These are phyloP conservation scores for Pseudomyrmex cubaensis DNA, from an alignment of 1,140 invertebrate genomes.

Conservation along the genomic window DNA sequence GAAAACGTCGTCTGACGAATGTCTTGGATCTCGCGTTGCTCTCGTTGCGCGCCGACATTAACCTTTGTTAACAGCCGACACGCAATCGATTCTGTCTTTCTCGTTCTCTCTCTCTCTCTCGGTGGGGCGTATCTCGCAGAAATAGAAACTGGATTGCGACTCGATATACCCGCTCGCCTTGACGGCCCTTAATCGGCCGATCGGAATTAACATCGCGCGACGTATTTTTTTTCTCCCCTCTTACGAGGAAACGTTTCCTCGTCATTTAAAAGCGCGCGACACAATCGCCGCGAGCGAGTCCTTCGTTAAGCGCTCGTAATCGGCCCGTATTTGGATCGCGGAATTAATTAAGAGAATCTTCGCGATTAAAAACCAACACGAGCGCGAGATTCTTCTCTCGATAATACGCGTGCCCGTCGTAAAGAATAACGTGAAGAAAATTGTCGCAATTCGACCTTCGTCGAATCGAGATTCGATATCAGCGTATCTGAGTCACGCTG, in stretches of 20 bases:
- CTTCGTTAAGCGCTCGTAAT: background rate
- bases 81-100: constrained; percentile 19
- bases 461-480: background rate
- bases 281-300: background rate
- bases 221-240: constrained; percentile 40
- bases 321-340: background rate
- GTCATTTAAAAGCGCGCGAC: constrained; percentile 4
- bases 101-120: constrained; percentile 23
- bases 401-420: background rate
- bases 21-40: constrained; percentile 57
- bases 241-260: constrained; percentile 30
- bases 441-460: background rate
- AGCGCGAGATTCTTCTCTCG: background rate
- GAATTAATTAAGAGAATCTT: background rate
- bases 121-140: constrained; percentile 45
- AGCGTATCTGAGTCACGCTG: background rate
- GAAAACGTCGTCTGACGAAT: constrained; percentile 4
- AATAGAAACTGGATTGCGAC: constrained; percentile 68
- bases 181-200: constrained; percentile 40
- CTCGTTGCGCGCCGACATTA: constrained; percentile 67
- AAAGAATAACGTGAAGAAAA: background rate
- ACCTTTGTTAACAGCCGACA: constrained; percentile 61
- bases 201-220: constrained; percentile 54
- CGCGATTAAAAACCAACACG: background rate
- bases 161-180: constrained; percentile 64